phyloP scores from a whole-genome alignment of 2,888 invertebrate species.

The Drosophila suboccidentalis region DNA sequence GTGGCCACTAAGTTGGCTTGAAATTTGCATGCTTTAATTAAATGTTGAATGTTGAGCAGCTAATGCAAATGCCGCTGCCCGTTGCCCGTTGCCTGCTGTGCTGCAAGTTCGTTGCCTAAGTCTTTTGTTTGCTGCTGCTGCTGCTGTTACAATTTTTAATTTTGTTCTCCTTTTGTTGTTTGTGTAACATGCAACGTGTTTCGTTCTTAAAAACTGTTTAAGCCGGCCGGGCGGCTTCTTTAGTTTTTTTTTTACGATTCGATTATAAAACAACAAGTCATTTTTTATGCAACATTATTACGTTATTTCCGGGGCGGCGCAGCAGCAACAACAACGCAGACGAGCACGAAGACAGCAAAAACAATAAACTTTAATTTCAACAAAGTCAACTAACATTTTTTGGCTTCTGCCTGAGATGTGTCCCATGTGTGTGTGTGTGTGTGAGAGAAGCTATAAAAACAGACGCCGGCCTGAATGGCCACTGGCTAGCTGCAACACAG shows the following conservation, averaged over 20 bases:
- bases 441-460: slow-evolving; percentile 59
- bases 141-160: not conserved
- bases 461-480: slow-evolving; percentile 57
- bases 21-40: slow-evolving; percentile 32
- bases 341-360: slow-evolving; percentile 23
- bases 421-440: slow-evolving; percentile 29
- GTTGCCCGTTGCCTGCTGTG: slow-evolving; percentile 11
- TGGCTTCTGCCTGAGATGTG: slow-evolving; percentile 45
- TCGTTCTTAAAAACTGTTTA: slow-evolving; percentile 31
- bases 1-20: not conserved
- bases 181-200: slow-evolving; percentile 50
- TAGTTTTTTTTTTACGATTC: slow-evolving; percentile 67
- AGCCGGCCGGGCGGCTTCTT: slow-evolving; percentile 31
- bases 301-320: slow-evolving; percentile 68
- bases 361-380: slow-evolving; percentile 75
- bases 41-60: slow-evolving; percentile 3
- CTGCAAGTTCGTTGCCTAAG: slow-evolving; percentile 61
- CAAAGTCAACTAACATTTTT: slow-evolving; percentile 57
- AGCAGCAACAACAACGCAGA: slow-evolving; percentile 8
- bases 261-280: slow-evolving; percentile 75
- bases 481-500: slow-evolving; percentile 34
- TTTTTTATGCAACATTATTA: slow-evolving; percentile 76
- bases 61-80: slow-evolving; percentile 31
- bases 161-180: not conserved
- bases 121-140: slow-evolving; percentile 48